Evolutionary conservation across 2,888 invertebrate genomes (phyloP).

Genomic region (Biston stratarius): DNA sequence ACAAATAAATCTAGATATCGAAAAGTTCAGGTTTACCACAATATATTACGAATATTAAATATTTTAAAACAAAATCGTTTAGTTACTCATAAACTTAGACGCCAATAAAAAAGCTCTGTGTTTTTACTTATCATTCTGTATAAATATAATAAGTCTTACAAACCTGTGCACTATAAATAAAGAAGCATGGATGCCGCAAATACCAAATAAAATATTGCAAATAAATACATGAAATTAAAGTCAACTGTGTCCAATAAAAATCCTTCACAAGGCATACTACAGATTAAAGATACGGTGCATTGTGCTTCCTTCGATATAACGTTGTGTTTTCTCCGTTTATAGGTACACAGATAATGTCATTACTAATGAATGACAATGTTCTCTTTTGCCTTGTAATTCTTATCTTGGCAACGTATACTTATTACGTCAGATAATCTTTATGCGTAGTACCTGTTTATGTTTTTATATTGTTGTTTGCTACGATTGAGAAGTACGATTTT

Average conservation of each 20-base stretch:
- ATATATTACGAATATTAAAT: too few species aligned
- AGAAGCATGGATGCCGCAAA: neutral
- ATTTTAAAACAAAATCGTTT: too few species aligned
- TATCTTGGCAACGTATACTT: conserved; percentile 31
- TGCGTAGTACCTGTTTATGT: neutral
- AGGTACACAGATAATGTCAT: conserved; percentile 17
- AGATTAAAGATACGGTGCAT: conserved; percentile 21
- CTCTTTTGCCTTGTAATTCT: conserved; percentile 33
- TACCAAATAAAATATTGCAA: neutral
- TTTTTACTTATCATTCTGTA: too few species aligned
- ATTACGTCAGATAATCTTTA: conserved; percentile 20
- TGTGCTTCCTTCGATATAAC: conserved; percentile 10
- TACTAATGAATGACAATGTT: conserved; percentile 25
- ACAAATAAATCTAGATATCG: too few species aligned
- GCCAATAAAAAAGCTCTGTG: too few species aligned
- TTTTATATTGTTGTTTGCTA: neutral
- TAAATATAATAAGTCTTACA: too few species aligned
- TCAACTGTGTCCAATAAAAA: conserved; percentile 17
- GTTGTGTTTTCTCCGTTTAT: neutral
- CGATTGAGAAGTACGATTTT: neutral
- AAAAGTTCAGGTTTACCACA: too few species aligned
- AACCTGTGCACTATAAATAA: neutral
- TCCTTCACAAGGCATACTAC: conserved; percentile 10
- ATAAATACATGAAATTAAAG: conserved; percentile 20
- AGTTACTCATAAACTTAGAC: too few species aligned